phyloP scores from a whole-genome alignment of 2,888 invertebrate genomes.

The Petrophora chlorosata region DNA sequence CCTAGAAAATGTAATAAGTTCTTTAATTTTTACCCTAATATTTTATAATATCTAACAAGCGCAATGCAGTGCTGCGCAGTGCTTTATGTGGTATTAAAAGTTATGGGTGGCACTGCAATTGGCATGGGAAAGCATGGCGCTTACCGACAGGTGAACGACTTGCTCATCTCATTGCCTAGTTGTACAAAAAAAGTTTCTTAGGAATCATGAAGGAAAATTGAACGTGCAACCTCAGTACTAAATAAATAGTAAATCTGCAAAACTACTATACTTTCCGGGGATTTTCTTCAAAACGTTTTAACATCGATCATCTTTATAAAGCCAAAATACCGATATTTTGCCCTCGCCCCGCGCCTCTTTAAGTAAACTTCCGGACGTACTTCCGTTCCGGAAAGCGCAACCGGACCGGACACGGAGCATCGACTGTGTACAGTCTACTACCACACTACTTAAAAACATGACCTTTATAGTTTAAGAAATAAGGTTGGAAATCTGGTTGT shows the following conservation, averaged over 20 bases:
- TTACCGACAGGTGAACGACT: too few species aligned
- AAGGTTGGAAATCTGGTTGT: slow-evolving; percentile 1
- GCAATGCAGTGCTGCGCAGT: too few species aligned
- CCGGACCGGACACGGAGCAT: slow-evolving; percentile 26
- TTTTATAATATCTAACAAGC: too few species aligned
- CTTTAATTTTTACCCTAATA: too few species aligned
- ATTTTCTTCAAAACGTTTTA: neutral
- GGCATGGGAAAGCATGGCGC: too few species aligned
- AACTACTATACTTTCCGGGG: neutral
- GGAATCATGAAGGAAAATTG: too few species aligned
- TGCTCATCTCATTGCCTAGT: too few species aligned
- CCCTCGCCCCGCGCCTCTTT: slow-evolving; percentile 12
- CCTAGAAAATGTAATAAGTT: too few species aligned
- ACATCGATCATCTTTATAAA: neutral
- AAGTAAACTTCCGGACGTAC: slow-evolving; percentile 31
- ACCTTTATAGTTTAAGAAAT: neutral
- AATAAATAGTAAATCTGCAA: neutral
- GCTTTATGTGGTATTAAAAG: too few species aligned
- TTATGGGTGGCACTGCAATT: too few species aligned
- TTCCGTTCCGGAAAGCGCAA: slow-evolving; percentile 30
- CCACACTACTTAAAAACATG: neutral
- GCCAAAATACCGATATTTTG: slow-evolving; percentile 17
- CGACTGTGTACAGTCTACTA: slow-evolving; percentile 11
- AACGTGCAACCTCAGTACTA: neutral
- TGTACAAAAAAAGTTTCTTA: too few species aligned